A percentile compares a stretch with the other conserved stretches of the same genome.
phyloP scores from a whole-genome alignment of 2,888 invertebrate species.

The Stenodera caucasica region DNA sequence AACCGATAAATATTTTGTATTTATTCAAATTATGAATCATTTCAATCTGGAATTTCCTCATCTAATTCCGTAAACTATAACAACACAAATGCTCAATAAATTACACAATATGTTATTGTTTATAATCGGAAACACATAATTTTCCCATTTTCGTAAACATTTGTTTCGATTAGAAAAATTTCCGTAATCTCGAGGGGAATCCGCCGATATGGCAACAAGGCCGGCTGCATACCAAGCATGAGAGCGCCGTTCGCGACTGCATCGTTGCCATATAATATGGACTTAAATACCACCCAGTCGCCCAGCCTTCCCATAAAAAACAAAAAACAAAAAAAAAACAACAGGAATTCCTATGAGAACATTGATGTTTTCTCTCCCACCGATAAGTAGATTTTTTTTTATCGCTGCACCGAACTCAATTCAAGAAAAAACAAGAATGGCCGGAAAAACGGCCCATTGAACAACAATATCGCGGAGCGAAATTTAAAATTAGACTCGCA shows the following conservation, averaged over 20 bases:
- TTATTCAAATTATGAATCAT: neutral
- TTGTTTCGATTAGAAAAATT: neutral
- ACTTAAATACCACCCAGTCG: neutral
- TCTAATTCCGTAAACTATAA: neutral
- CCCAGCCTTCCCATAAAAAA: neutral
- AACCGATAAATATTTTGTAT: neutral
- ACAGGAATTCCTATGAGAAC: slow-evolving; percentile 9
- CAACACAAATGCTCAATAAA: neutral
- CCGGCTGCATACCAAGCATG: neutral
- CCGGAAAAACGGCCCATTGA: too few relatives aligned
- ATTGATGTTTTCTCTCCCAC: neutral
- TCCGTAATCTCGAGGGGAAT: neutral
- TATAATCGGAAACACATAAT: neutral
- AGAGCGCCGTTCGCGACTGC: neutral
- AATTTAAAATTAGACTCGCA: neutral
- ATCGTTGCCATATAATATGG: neutral
- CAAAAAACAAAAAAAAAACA: neutral
- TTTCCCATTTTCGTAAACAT: too few relatives aligned
- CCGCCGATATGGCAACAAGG: neutral
- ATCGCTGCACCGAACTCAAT: neutral
- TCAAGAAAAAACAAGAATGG: neutral
- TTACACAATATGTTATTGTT: slow-evolving; percentile 2
- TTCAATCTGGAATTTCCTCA: neutral
- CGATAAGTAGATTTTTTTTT: neutral
- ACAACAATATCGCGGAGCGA: too few relatives aligned